These are phyloP conservation scores for Macrosoma leucophasiata DNA, from an alignment of 2,888 invertebrate genomes.

Conservation along the genomic window DNA sequence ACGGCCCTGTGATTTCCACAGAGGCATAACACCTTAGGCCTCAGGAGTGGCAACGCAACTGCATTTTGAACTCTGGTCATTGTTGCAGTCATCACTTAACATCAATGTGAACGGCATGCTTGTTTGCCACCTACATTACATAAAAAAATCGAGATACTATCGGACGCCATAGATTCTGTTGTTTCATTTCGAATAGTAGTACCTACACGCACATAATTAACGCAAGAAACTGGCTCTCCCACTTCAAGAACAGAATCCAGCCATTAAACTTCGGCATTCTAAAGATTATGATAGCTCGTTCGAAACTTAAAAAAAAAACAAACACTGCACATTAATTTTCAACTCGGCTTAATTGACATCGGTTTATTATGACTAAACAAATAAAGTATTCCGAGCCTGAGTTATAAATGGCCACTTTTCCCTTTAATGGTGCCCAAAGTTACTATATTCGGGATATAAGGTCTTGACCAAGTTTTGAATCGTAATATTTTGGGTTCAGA, in stretches of 20 bases:
- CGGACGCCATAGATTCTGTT: too few species aligned
- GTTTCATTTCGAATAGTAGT: too few species aligned
- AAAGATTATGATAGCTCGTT: slow-evolving; percentile 27
- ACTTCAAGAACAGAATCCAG: slow-evolving; percentile 20
- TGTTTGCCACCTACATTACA: too few species aligned
- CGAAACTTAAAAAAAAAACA: slow-evolving; percentile 29
- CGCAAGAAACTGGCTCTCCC: too few species aligned
- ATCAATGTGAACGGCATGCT: too few species aligned
- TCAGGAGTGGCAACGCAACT: too few species aligned
- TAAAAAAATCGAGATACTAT: too few species aligned
- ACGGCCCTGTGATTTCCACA: too few species aligned
- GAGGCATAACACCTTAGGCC: too few species aligned
- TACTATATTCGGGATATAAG: slow-evolving; percentile 61
- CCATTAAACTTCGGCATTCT: slow-evolving; percentile 21
- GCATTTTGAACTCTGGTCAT: too few species aligned
- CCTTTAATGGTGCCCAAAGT: slow-evolving; percentile 61
- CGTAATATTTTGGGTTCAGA: slow-evolving; percentile 76
- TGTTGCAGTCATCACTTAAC: too few species aligned
- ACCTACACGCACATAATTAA: too few species aligned
- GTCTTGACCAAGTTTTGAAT: slow-evolving; percentile 73
- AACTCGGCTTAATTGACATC: slow-evolving; percentile 59
- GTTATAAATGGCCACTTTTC: slow-evolving; percentile 63
- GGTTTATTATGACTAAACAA: slow-evolving; percentile 65
- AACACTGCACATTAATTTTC: slow-evolving; percentile 50
- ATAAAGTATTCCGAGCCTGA: slow-evolving; percentile 57